Conservation (phyloP, 2,797 vertebrate genomes). For the Peromyscus nudipes region DNA sequence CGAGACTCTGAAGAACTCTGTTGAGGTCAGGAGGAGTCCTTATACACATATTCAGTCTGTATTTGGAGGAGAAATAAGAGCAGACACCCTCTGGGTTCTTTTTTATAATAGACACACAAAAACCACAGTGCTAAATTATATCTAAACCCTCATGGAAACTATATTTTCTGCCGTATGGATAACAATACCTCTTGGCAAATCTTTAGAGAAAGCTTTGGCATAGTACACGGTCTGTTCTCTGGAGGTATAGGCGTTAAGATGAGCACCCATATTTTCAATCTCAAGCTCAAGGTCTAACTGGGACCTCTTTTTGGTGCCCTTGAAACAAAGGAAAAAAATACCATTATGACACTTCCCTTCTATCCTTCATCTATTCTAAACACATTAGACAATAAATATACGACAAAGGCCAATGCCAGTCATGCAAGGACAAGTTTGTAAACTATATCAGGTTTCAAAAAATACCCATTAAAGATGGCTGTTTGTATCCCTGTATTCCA, state of each 20-base stretch:
- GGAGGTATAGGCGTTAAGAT: slow-evolving; percentile 98
- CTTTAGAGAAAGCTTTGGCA: slow-evolving; percentile 98
- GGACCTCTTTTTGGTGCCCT: slow-evolving; percentile 98
- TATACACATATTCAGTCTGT: not conserved
- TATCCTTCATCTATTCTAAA: not conserved
- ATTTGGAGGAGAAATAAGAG: slow-evolving; percentile 10
- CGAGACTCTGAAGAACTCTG: not conserved
- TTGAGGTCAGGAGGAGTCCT: not conserved
- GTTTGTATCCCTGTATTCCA: not conserved
- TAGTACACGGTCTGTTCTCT: slow-evolving; percentile 99
- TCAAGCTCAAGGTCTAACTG: slow-evolving; percentile 98
- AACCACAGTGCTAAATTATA: not conserved
- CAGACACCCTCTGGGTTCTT: not conserved
- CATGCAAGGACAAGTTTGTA: slow-evolving; percentile 16
- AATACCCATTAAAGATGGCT: slow-evolving; percentile 4
- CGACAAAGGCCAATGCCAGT: not conserved
- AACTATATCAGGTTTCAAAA: not conserved
- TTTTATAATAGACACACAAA: slow-evolving; percentile 59
- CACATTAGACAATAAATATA: not conserved
- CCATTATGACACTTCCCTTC: slow-evolving; percentile 1
- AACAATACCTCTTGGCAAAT: slow-evolving; percentile 95
- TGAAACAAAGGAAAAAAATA: slow-evolving; percentile 83
- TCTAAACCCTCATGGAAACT: not conserved
- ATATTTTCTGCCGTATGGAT: not conserved
- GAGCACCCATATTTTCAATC: slow-evolving; percentile 99